Percentiles rank a stretch among this genome's conserved stretches.
Evolutionary conservation across 2,113 vertebrate species (phyloP).

Genomic region (Prochilodus magdalenae): DNA sequence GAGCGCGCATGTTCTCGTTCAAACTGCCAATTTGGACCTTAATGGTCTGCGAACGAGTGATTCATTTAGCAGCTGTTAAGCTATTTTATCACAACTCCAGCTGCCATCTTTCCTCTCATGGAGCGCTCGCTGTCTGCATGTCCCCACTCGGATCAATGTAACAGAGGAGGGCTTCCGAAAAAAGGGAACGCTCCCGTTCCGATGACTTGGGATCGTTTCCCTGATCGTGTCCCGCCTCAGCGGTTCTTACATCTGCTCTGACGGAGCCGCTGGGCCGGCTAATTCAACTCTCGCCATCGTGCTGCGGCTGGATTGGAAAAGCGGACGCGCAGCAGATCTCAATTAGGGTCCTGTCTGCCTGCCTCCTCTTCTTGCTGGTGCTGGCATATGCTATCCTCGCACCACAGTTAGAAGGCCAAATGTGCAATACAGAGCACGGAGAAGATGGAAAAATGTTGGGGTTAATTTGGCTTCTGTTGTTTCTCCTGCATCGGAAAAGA

Average conservation of each 20-base stretch:
- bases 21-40: neutral
- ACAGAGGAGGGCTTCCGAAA: neutral
- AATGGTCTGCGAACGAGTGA: constrained; percentile 17
- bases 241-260: constrained; percentile 58
- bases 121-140: neutral
- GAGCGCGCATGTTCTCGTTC: neutral
- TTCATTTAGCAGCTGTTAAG: constrained; percentile 24
- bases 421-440: no score
- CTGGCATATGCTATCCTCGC: neutral
- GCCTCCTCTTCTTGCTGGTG: constrained; percentile 36
- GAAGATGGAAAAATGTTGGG: no score
- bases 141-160: neutral
- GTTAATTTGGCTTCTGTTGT: no score
- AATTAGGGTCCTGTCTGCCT: constrained; percentile 67
- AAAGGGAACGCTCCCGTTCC: neutral
- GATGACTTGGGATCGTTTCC: constrained; percentile 26
- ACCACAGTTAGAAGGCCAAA: no score
- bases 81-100: neutral
- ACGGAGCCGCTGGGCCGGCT: constrained; percentile 68
- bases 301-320: constrained; percentile 52
- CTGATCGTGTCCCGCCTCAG: constrained; percentile 15
- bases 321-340: constrained; percentile 67
- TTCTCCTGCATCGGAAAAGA: no score
- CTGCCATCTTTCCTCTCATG: neutral
- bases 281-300: constrained; percentile 71